These are phyloP conservation scores for Paedocypris sp. DNA, from an alignment of 2,113 vertebrate genomes.

Conservation along the genomic window DNA sequence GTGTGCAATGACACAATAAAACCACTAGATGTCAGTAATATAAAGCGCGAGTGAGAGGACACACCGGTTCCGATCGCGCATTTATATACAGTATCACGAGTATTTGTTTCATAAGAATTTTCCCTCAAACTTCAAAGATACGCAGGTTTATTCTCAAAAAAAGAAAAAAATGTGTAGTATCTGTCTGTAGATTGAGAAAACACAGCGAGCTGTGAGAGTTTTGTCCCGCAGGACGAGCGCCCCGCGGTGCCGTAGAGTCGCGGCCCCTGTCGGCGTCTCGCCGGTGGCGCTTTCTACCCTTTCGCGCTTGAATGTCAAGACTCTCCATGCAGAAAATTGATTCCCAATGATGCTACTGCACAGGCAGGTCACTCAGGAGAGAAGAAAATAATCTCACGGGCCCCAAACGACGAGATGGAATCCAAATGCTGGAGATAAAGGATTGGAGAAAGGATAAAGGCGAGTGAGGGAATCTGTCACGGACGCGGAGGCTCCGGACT, in stretches of 20 bases:
- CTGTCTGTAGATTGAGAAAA: too few relatives aligned
- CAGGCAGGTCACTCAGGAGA: conserved; percentile 33
- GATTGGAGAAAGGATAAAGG: conserved; percentile 22
- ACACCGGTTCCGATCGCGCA: too few relatives aligned
- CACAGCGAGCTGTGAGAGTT: too few relatives aligned
- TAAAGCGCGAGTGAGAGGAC: too few relatives aligned
- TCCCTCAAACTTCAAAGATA: too few relatives aligned
- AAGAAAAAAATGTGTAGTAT: too few relatives aligned
- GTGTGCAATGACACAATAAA: neutral
- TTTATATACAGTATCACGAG: too few relatives aligned
- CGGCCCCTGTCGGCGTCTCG: conserved; percentile 28
- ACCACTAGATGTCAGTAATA: conserved; percentile 20
- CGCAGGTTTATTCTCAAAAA: too few relatives aligned
- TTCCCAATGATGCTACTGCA: conserved; percentile 42
- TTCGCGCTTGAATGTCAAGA: conserved; percentile 44
- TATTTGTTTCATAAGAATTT: too few relatives aligned
- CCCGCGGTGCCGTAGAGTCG: conserved; percentile 22
- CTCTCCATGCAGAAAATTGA: conserved; percentile 44
- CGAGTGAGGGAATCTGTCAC: conserved; percentile 15
- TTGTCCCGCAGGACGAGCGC: too few relatives aligned
- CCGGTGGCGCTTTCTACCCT: conserved; percentile 40
- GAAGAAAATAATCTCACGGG: conserved; percentile 19
- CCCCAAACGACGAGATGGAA: conserved; percentile 19
- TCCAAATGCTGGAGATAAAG: conserved; percentile 25
- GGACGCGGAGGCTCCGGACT: too few relatives aligned